Evolutionary conservation across 2,113 vertebrate species (phyloP).

Genomic region (Oryctolagus cuniculus): DNA sequence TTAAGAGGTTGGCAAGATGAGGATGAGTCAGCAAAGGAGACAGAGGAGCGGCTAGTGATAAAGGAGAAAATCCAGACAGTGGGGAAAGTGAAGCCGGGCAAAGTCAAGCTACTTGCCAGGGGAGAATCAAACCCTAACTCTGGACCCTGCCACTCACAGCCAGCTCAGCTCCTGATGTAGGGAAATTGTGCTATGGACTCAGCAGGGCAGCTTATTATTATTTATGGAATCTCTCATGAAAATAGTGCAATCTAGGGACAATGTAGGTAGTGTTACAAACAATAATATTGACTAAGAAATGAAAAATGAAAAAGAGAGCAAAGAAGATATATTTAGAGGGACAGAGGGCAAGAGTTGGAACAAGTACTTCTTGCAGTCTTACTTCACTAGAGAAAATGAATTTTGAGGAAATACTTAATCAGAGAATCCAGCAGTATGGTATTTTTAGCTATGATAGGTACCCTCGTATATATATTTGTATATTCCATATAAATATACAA

Average conservation of each 20-base stretch:
- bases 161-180: neutral
- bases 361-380: neutral
- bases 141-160: neutral
- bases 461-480: neutral
- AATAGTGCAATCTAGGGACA: neutral
- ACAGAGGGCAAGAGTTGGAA: neutral
- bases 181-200: neutral
- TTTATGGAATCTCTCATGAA: neutral
- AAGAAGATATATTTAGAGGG: neutral
- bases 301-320: constrained; percentile 55
- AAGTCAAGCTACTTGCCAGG: neutral
- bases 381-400: neutral
- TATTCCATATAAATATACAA: neutral
- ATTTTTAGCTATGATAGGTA: neutral
- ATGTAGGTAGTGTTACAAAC: neutral
- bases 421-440: neutral
- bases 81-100: neutral
- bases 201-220: neutral
- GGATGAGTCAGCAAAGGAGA: constrained; percentile 55
- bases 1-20: constrained; percentile 28
- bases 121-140: neutral
- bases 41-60: neutral
- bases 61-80: neutral
- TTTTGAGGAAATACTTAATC: neutral
- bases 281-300: constrained; percentile 41